A percentile compares a stretch with the other conserved stretches of the same genome.
phyloP scores from a whole-genome alignment of 2,113 vertebrate genomes.

The Heloderma charlesbogerti region DNA sequence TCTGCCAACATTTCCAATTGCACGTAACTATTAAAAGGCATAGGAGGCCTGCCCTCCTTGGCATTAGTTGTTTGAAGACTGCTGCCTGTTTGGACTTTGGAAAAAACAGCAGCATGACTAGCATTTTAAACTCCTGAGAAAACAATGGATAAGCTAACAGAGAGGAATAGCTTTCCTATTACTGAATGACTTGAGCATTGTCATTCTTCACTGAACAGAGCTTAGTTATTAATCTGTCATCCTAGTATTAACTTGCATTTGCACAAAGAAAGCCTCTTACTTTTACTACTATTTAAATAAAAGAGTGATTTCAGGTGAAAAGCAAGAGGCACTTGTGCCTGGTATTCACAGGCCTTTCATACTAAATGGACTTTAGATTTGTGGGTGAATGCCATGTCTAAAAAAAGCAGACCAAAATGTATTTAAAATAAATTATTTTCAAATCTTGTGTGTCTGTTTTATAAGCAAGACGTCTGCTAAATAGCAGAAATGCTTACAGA shows the following conservation, averaged over 20 bases:
- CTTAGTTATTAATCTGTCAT: conserved; percentile 68
- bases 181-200: neutral
- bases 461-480: neutral
- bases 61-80: neutral
- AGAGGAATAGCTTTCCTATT: conserved; percentile 4
- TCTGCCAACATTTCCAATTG: neutral
- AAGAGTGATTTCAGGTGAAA: neutral
- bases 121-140: neutral
- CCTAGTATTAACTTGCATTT: conserved; percentile 51
- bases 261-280: conserved; percentile 19
- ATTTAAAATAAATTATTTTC: neutral
- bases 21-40: neutral
- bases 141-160: neutral
- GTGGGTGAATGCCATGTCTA: neutral
- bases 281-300: neutral
- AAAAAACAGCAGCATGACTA: neutral
- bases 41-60: neutral
- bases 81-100: neutral
- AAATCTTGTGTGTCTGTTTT: neutral
- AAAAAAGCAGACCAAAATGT: neutral
- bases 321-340: neutral
- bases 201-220: conserved; percentile 51
- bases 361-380: neutral
- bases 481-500: neutral
- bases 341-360: neutral